These are phyloP conservation scores for Stomorhina lunata DNA, from an alignment of 2,888 invertebrate genomes.

Conservation along the genomic window DNA sequence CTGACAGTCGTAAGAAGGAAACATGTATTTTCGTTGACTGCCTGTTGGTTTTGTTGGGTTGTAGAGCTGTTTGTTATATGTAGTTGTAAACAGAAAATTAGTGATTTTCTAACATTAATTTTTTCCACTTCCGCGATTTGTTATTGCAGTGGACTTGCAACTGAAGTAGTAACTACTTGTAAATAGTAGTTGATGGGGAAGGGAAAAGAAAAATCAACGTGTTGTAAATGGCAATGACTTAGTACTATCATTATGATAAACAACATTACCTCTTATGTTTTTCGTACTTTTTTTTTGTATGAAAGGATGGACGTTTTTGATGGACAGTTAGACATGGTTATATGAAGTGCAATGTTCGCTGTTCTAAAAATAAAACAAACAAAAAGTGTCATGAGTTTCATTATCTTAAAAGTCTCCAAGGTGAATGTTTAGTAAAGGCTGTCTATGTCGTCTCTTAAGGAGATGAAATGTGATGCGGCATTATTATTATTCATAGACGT, in stretches of 20 bases:
- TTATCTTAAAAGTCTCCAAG: constrained; percentile 10
- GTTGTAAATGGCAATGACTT: constrained; percentile 32
- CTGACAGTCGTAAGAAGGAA: constrained; percentile 43
- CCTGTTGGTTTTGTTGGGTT: background rate
- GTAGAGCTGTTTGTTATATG: background rate
- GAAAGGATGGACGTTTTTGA: too few species aligned
- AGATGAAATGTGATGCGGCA: too few species aligned
- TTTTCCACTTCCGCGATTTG: background rate
- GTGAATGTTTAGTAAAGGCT: too few species aligned
- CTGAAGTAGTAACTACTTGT: background rate
- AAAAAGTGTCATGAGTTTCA: constrained; percentile 23
- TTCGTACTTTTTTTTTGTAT: background rate
- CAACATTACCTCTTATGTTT: constrained; percentile 36
- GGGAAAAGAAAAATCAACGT: background rate
- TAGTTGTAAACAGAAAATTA: background rate
- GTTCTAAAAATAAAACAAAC: background rate
- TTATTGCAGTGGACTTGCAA: background rate
- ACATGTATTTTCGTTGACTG: background rate
- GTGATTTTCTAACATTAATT: constrained; percentile 19
- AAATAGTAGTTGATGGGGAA: background rate
- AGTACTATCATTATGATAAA: constrained; percentile 44
- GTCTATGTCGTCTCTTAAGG: too few species aligned
- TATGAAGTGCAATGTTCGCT: background rate
- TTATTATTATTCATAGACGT: too few species aligned
- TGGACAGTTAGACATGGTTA: background rate